These are phyloP conservation scores for Nesoenas mayeri DNA, from an alignment of 2,113 vertebrate species.

Conservation along the genomic window DNA sequence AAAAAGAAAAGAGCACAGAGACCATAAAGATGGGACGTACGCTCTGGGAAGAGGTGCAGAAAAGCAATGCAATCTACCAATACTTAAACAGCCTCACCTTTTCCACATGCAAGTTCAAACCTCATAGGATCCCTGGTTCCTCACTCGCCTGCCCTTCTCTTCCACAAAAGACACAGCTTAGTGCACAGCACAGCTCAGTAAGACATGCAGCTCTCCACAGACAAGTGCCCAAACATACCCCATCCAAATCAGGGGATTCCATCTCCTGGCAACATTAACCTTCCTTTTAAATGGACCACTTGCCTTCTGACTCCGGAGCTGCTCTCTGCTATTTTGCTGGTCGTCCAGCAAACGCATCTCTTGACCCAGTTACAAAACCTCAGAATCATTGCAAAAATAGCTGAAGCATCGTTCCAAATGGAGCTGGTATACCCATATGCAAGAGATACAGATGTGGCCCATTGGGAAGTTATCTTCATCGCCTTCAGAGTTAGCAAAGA, in stretches of 20 bases:
- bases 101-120: neutral
- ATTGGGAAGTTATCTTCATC: neutral
- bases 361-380: neutral
- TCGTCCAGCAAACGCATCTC: neutral
- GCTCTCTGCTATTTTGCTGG: neutral
- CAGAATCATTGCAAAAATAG: neutral
- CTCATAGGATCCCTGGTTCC: neutral
- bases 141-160: neutral
- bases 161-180: neutral
- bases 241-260: neutral
- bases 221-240: neutral
- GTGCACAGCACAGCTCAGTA: neutral
- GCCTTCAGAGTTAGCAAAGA: neutral
- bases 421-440: neutral
- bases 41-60: neutral
- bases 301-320: neutral
- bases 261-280: neutral
- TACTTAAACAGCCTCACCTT: neutral
- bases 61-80: neutral
- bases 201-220: neutral
- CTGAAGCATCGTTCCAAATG: rapidly evolving
- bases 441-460: neutral
- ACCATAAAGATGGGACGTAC: rapidly evolving
- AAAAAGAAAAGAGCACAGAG: neutral
- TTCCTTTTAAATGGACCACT: neutral